Evolutionary conservation across 2,113 vertebrate species (phyloP).

Genomic region (Rattus norvegicus): DNA sequence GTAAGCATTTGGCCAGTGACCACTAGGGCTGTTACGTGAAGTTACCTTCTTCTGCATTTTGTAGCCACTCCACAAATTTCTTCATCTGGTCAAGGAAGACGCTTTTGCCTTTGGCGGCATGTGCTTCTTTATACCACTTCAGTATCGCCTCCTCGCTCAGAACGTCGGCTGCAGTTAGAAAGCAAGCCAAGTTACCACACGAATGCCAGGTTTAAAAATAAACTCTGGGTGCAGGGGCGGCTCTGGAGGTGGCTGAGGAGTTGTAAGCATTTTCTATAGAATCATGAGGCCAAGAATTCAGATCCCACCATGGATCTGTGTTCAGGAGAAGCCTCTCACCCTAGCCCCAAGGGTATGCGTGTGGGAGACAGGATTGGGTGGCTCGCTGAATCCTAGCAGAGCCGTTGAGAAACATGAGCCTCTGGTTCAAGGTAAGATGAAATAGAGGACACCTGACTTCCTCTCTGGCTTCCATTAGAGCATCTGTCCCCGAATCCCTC

Average conservation of each 20-base stretch:
- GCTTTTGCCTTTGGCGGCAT: conserved; percentile 94
- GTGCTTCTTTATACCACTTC: conserved; percentile 95
- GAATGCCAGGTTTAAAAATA: neutral
- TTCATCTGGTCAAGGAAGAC: conserved; percentile 97
- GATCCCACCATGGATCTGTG: neutral
- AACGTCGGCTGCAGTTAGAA: conserved; percentile 91
- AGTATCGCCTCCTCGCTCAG: conserved; percentile 95
- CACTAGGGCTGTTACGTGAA: neutral
- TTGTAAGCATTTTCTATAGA: neutral
- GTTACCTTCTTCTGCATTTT: conserved; percentile 95
- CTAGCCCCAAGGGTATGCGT: neutral
- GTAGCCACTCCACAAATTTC: conserved; percentile 96
- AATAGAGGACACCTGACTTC: neutral
- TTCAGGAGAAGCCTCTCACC: too few relatives aligned
- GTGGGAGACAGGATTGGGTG: neutral
- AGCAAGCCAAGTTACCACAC: conserved; percentile 41
- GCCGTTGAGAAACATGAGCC: neutral
- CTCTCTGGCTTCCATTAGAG: neutral
- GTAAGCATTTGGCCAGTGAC: neutral
- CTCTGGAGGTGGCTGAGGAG: neutral
- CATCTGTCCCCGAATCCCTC: neutral
- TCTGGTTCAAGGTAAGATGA: neutral
- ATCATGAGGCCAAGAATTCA: neutral
- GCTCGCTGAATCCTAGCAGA: neutral
- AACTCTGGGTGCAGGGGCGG: neutral